Base-by-base conservation (phyloP, 1,140 invertebrate genomes). In the Tetragonula clypearis region DNA sequence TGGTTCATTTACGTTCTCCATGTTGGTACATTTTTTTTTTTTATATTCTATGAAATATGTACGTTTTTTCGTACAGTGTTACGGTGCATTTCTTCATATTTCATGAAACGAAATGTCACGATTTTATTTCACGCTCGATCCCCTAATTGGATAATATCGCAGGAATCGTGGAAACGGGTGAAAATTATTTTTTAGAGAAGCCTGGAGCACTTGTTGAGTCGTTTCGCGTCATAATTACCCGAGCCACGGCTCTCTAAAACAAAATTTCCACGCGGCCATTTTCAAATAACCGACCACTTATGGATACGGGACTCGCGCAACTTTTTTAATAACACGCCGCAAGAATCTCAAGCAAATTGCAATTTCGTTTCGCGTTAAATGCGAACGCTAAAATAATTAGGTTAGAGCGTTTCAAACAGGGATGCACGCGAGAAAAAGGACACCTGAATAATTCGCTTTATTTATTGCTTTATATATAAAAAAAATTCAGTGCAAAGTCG, bases 271-370 rank as follows among this genome's bases (percentile, higher is more conserved):
- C 19, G 19, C 30, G 17, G 19, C 9, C 35, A 19, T 41, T 69
- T 49, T 72, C 41, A 8, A 72, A 49, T n/a, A 71, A 71, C 35
- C 14, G 1, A 4, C 12, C 69, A 49, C 65, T 30, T 19, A 19
- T 19, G 26, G 17, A 19, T 30, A 30, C 30, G 26, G 26, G 30
- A 9, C 66, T 15, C 30, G 9, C 14, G 21, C 21, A 49, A 72
- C 69, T 72, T 72, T 72, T 72, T 53, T 72, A 72, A 72, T n/a
- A 72, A 72, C n/a, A 53, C 49, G 15, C 6, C 8, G 15, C 53
- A 5, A 56, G 23, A 35, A 58, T 76, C 12, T 53, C 15, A 17
- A 26, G 26, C 23, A 73, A 73, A 73, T 73, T 55, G 23, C 49
- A 73, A 73, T 73, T 53, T 26, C 14, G 49, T 6, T 8, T 0